Conservation (phyloP, 2,113 vertebrate genomes). For the Gavia stellata region DNA sequence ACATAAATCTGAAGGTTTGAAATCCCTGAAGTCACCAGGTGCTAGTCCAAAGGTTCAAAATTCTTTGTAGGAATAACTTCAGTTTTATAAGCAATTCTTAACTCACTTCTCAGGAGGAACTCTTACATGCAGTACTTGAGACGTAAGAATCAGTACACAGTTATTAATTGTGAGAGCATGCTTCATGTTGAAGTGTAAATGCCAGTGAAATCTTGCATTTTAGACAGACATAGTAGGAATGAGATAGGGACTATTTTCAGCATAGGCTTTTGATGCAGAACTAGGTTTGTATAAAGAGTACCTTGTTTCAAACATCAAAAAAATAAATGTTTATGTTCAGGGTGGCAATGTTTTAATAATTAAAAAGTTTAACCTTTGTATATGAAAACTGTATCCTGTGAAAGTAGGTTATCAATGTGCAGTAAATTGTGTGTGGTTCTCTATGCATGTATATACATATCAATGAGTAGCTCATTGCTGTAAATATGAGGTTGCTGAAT, state of each 20-base stretch:
- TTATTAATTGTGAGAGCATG: not conserved
- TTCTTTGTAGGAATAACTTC: not conserved
- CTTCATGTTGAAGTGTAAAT: slow-evolving; percentile 48
- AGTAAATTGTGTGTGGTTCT: not conserved
- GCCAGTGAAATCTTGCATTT: not conserved
- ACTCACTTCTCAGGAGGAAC: slow-evolving; percentile 17
- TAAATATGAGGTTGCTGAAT: not conserved
- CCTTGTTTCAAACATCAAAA: not conserved
- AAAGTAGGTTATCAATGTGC: not conserved
- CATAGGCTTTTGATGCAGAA: not conserved
- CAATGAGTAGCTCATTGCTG: not conserved
- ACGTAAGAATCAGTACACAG: not conserved
- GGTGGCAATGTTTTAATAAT: not conserved
- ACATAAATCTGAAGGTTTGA: not conserved
- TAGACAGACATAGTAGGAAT: not conserved
- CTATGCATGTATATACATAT: not conserved
- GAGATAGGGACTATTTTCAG: not conserved
- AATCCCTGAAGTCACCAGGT: not conserved
- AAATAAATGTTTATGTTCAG: not conserved
- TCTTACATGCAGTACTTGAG: not conserved
- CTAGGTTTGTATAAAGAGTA: not conserved
- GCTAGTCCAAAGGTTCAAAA: not conserved
- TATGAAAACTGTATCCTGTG: not conserved
- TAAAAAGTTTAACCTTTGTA: not conserved
- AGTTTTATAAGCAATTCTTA: not conserved